Percentiles rank a stretch among this genome's conserved stretches.
phyloP scores from a whole-genome alignment of 2,888 invertebrate genomes.

The Heliconius ethilla region DNA sequence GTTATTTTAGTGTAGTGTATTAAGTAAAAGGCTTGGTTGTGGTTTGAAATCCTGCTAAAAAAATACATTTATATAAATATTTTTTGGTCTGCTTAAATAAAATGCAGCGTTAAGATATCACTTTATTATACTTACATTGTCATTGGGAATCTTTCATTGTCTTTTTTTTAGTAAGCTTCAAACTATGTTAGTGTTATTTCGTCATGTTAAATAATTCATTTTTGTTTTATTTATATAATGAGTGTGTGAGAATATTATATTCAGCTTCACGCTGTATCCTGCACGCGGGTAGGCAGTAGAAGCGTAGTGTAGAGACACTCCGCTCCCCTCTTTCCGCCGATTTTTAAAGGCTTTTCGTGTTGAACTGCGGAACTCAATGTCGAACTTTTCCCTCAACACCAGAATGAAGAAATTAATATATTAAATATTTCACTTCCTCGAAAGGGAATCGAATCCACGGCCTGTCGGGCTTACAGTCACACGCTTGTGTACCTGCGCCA shows the following conservation, averaged over 20 bases:
- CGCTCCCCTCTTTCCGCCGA: neutral
- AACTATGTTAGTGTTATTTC: no score
- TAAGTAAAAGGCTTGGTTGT: neutral
- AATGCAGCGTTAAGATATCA: neutral
- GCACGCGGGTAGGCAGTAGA: neutral
- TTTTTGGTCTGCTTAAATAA: neutral
- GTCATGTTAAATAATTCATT: no score
- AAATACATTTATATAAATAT: neutral
- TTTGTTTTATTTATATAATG: no score
- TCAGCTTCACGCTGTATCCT: no score
- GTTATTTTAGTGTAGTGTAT: neutral
- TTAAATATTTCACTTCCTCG: conserved; percentile 1
- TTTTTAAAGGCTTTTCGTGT: neutral
- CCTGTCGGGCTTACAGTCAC: neutral
- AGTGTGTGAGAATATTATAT: no score
- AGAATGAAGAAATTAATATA: neutral
- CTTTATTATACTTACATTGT: no score
- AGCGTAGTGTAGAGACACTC: neutral
- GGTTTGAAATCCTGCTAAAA: neutral
- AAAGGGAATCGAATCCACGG: neutral
- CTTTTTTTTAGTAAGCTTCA: no score
- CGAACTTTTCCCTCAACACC: neutral
- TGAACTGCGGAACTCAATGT: neutral
- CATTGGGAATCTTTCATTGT: no score
- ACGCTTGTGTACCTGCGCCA: neutral